phyloP scores from a whole-genome alignment of 2,888 invertebrate species.

The Steinernema hermaphroditum region DNA sequence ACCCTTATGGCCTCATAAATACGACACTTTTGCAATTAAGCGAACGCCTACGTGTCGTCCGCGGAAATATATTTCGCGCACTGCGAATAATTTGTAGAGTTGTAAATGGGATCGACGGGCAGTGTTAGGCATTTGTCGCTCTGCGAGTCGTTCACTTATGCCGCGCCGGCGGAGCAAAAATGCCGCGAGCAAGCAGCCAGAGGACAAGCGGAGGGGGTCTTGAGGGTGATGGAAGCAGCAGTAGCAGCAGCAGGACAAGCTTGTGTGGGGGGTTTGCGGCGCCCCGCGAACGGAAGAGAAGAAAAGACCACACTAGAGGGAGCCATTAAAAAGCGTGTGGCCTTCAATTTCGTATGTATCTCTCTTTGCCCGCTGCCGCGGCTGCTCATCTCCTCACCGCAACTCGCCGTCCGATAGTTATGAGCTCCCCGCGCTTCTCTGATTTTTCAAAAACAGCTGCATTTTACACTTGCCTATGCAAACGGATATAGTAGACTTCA shows the following conservation, averaged over 20 bases:
- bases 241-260: neutral
- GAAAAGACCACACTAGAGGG: constrained; percentile 19
- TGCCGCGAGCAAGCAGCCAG: constrained; percentile 4
- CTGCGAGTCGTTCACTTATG: constrained; percentile 24
- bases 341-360: constrained; percentile 23
- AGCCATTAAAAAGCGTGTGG: constrained; percentile 21
- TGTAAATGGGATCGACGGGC: neutral
- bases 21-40: constrained; percentile 13
- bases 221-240: neutral
- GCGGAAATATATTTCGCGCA: constrained; percentile 15
- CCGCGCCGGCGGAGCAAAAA: constrained; percentile 14
- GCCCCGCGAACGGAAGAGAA: neutral
- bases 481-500: too few relatives aligned
- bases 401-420: neutral
- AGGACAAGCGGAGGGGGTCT: too few relatives aligned
- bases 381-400: constrained; percentile 1
- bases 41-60: constrained; percentile 10
- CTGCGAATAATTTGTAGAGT: constrained; percentile 24
- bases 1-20: neutral
- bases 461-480: too few relatives aligned
- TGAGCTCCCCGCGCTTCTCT: neutral
- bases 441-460: neutral
- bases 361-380: neutral
- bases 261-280: too few relatives aligned
- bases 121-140: constrained; percentile 25